These are phyloP conservation scores for Sphaeramia orbicularis DNA, from an alignment of 2,797 vertebrate genomes.

Conservation along the genomic window DNA sequence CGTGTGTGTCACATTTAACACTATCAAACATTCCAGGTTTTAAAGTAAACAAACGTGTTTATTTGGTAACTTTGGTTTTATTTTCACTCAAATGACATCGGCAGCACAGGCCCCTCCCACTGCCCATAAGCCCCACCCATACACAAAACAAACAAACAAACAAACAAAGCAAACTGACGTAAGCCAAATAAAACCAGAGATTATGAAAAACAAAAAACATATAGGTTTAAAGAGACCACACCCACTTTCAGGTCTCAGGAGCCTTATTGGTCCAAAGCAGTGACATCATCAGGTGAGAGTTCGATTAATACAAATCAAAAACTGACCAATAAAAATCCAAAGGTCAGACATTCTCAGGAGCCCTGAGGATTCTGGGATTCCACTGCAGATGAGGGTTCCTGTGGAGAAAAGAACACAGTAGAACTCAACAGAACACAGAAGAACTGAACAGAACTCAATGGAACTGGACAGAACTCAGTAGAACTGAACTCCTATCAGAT, in stretches of 20 bases:
- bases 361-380: conserved; percentile 73
- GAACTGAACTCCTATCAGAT: no score
- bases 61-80: conserved; percentile 67
- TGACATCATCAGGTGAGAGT: conserved; percentile 3
- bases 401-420: no score
- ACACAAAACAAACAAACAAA: neutral
- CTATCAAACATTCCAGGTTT: no score
- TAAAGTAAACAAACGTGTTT: conserved; percentile 1
- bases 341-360: conserved; percentile 61
- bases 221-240: neutral
- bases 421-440: neutral
- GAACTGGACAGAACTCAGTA: no score
- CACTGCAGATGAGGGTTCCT: conserved; percentile 66
- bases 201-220: neutral
- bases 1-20: no score
- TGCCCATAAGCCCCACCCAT: neutral
- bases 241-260: conserved; percentile 20
- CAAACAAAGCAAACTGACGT: neutral
- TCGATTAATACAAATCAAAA: conserved; percentile 2
- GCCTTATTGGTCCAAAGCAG: conserved; percentile 55
- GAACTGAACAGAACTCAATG: no score
- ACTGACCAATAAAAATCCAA: conserved; percentile 18
- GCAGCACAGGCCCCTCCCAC: conserved; percentile 10
- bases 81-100: conserved; percentile 40
- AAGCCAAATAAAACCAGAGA: conserved; percentile 16